A percentile compares a stretch with the other conserved stretches of the same genome.
phyloP scores from a whole-genome alignment of 2,113 vertebrate genomes.

The Megaceryle torquata region DNA sequence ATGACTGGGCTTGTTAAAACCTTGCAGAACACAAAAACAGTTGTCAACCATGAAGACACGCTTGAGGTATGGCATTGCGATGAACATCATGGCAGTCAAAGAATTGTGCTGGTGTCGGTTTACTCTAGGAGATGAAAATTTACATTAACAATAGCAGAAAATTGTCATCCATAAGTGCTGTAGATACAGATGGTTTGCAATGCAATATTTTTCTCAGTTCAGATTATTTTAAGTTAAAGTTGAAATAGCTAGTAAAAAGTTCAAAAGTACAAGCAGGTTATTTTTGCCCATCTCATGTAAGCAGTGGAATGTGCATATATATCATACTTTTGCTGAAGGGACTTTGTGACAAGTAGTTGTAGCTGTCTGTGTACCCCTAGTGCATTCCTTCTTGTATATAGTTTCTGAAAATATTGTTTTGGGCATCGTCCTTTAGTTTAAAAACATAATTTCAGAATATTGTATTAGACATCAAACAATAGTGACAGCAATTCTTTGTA shows the following conservation, averaged over 20 bases:
- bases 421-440: neutral
- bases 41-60: conserved; percentile 85
- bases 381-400: neutral
- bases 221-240: neutral
- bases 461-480: neutral
- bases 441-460: neutral
- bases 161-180: neutral
- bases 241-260: neutral
- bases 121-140: neutral
- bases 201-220: neutral
- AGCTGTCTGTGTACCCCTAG: neutral
- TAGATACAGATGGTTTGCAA: neutral
- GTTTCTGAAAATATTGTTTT: neutral
- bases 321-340: neutral
- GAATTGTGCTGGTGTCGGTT: neutral
- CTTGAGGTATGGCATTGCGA: conserved; percentile 81
- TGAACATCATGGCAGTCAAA: neutral
- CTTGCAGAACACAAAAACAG: conserved; percentile 73
- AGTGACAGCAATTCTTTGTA: neutral
- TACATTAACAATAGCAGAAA: conserved; percentile 4
- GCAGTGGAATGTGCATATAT: neutral
- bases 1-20: conserved; percentile 74
- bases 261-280: neutral
- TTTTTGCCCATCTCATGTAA: neutral
- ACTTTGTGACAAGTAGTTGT: neutral